These are phyloP conservation scores for Brevimyrus niger DNA, from an alignment of 2,113 vertebrate species.

Conservation along the genomic window DNA sequence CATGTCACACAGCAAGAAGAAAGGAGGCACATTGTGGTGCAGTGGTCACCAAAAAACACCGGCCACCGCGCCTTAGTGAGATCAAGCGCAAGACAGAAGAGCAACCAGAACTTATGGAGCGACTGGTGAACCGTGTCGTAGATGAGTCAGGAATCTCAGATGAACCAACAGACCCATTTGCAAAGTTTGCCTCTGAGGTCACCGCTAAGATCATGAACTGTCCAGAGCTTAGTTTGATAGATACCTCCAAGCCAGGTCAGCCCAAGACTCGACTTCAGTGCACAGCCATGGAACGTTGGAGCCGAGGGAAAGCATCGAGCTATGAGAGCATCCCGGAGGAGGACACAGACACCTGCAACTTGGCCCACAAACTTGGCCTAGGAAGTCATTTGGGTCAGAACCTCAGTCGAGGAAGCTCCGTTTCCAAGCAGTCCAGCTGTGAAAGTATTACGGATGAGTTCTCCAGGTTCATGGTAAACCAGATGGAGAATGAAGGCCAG, in stretches of 20 bases:
- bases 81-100: conserved; percentile 96
- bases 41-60: conserved; percentile 72
- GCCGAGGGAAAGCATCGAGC: conserved; percentile 78
- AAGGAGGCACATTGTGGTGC: conserved; percentile 67
- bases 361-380: conserved; percentile 62
- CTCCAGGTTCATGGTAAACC: conserved; percentile 95
- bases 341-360: conserved; percentile 59
- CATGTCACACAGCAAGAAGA: conserved; percentile 68
- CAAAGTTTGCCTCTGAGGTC: conserved; percentile 82
- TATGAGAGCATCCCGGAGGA: conserved; percentile 96
- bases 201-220: conserved; percentile 90
- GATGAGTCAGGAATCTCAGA: conserved; percentile 86
- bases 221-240: conserved; percentile 74
- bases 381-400: conserved; percentile 73
- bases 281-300: conserved; percentile 71
- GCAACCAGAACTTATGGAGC: conserved; percentile 92
- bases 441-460: conserved; percentile 98
- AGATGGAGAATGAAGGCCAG: conserved; percentile 93
- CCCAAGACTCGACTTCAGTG: conserved; percentile 76
- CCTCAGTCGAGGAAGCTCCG: conserved; percentile 82
- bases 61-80: conserved; percentile 88
- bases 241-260: conserved; percentile 78
- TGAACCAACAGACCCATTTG: conserved; percentile 77
- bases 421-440: conserved; percentile 96
- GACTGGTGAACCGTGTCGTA: conserved; percentile 86